phyloP scores from a whole-genome alignment of 2,113 vertebrate species.

The Callipepla squamata region DNA sequence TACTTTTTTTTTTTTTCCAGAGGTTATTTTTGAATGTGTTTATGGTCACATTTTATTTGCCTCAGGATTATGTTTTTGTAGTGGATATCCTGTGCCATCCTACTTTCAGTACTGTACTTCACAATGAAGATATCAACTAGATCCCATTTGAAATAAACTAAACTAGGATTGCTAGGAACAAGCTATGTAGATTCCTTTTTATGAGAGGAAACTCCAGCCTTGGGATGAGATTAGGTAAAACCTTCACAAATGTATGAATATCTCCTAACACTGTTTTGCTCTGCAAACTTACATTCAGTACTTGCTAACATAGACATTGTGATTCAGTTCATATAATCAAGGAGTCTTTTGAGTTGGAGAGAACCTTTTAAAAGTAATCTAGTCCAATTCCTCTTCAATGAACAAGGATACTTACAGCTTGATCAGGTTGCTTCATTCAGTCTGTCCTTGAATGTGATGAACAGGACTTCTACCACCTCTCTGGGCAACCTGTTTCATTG shows the following conservation, averaged over 20 bases:
- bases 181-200: background rate
- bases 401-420: too few species aligned
- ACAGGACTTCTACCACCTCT: too few species aligned
- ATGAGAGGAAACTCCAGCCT: fast-evolving
- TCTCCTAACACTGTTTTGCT: background rate
- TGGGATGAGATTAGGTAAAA: background rate
- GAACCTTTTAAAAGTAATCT: too few species aligned
- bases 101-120: background rate
- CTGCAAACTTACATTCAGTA: background rate
- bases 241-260: background rate
- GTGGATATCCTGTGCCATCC: background rate
- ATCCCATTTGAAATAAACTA: background rate
- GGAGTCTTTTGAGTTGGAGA: too few species aligned
- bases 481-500: too few species aligned
- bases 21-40: background rate
- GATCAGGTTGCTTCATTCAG: too few species aligned
- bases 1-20: background rate
- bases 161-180: background rate
- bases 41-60: background rate
- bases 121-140: background rate
- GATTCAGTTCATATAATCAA: background rate
- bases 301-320: background rate
- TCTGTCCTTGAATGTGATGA: too few species aligned
- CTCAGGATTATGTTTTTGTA: background rate
- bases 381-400: too few species aligned